Evolutionary conservation across 2,113 vertebrate species (phyloP).

Genomic region (Stomatorhinus ivindoensis): DNA sequence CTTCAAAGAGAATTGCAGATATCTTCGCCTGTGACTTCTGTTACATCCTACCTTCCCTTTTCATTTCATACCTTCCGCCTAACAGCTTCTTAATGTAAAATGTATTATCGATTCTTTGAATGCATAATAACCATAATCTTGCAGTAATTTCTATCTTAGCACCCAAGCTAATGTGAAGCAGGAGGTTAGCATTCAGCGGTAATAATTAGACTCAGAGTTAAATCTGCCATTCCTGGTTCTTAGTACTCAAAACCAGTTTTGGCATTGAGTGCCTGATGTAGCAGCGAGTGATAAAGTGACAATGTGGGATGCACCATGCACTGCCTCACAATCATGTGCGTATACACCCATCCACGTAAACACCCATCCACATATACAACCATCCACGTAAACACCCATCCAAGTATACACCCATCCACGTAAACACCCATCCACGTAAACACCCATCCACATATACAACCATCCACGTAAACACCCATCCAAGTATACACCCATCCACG

Average conservation of each 20-base stretch:
- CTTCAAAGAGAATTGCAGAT: conserved; percentile 98
- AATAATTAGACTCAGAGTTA: conserved; percentile 57
- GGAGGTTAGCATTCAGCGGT: conserved; percentile 50
- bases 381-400: too few species aligned
- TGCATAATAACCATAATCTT: conserved; percentile 67
- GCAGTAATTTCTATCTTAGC: conserved; percentile 57
- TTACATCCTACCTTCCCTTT: conserved; percentile 45
- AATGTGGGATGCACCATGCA: conserved; percentile 40
- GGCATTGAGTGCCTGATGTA: conserved; percentile 42
- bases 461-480: too few species aligned
- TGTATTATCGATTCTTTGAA: conserved; percentile 62
- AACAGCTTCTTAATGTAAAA: conserved; percentile 54
- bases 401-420: too few species aligned
- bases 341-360: not conserved
- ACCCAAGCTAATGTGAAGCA: conserved; percentile 43
- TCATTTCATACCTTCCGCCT: conserved; percentile 54
- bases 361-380: too few species aligned
- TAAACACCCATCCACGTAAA: too few species aligned
- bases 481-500: too few species aligned
- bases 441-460: too few species aligned
- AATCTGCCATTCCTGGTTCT: conserved; percentile 43
- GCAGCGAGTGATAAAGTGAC: conserved; percentile 46
- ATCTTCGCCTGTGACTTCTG: conserved; percentile 55
- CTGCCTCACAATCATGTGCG: not conserved
- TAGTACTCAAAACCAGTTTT: conserved; percentile 45